These are phyloP conservation scores for Drosophila dunni DNA, from an alignment of 1,140 invertebrate genomes.

Conservation along the genomic window DNA sequence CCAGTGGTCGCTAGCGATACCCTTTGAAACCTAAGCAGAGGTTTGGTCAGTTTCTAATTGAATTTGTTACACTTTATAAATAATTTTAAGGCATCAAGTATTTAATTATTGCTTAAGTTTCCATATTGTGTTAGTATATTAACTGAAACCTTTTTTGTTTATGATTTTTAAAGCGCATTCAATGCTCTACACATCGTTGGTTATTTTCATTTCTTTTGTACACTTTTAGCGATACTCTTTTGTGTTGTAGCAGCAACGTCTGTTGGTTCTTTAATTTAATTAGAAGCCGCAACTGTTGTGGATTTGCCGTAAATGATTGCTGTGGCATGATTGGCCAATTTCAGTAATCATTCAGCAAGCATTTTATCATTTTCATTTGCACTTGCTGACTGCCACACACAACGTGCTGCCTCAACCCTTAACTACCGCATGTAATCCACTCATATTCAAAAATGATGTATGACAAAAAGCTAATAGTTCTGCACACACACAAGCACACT, in stretches of 20 bases:
- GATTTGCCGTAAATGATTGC: slow-evolving; percentile 74
- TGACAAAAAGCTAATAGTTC: slow-evolving; percentile 3
- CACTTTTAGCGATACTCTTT: slow-evolving; percentile 19
- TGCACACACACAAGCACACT: not conserved
- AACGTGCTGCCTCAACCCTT: not conserved
- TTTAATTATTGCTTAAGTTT: no score
- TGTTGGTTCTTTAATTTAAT: slow-evolving; percentile 69
- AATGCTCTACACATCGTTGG: not conserved
- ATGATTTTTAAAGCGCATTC: not conserved
- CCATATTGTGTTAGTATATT: no score
- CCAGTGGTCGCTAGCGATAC: slow-evolving; percentile 10
- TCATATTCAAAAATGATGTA: not conserved
- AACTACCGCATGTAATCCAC: not conserved
- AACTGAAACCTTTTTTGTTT: no score
- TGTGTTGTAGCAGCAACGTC: slow-evolving; percentile 18
- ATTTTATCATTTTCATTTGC: slow-evolving; percentile 55
- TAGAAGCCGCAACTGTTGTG: slow-evolving; percentile 63
- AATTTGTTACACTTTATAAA: not conserved
- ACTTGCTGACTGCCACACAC: slow-evolving; percentile 16
- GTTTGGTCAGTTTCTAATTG: not conserved
- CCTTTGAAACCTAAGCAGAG: not conserved
- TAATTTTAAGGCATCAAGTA: no score
- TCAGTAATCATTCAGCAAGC: slow-evolving; percentile 26
- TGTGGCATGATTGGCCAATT: slow-evolving; percentile 64
- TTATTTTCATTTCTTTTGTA: slow-evolving; percentile 5